Percentiles rank a stretch among this genome's conserved stretches.
Conservation (phyloP, 2,888 invertebrate genomes). For the Noctua janthina region DNA sequence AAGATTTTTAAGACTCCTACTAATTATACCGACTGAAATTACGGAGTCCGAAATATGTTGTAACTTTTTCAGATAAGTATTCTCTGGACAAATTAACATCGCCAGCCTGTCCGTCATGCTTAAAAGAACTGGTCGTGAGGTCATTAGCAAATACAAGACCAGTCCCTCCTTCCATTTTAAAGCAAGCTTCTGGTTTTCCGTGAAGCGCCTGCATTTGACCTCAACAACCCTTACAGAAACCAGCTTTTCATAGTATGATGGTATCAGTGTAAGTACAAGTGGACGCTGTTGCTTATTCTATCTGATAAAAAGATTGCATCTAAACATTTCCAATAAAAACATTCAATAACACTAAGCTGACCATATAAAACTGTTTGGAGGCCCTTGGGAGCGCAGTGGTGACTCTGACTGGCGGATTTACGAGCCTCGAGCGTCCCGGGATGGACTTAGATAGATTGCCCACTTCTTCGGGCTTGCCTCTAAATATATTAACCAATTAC, state of each 20-base stretch:
- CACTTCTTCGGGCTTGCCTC: conserved; percentile 73
- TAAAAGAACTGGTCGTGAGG: conserved; percentile 42
- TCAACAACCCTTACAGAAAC: conserved; percentile 48
- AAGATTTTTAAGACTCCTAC: background rate
- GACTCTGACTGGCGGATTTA: conserved; percentile 78
- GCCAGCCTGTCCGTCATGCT: conserved; percentile 13
- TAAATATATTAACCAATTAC: conserved; percentile 75
- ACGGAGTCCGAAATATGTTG: conserved; percentile 7
- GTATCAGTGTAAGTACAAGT: conserved; percentile 42
- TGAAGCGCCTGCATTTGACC: conserved; percentile 54
- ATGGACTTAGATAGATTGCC: conserved; percentile 79
- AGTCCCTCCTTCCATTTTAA: conserved; percentile 43
- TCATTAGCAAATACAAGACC: conserved; percentile 53
- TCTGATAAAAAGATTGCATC: conserved; percentile 58
- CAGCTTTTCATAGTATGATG: conserved; percentile 55
- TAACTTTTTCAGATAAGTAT: conserved; percentile 25
- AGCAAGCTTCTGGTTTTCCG: conserved; percentile 53
- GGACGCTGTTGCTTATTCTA: conserved; percentile 36
- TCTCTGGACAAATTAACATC: conserved; percentile 37
- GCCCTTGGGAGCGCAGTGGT: conserved; percentile 71
- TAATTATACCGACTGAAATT: conserved; percentile 8
- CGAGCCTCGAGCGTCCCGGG: conserved; percentile 74
- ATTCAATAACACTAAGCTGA: conserved; percentile 68
- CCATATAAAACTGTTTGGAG: conserved; percentile 66
- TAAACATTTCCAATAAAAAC: conserved; percentile 57